These are phyloP conservation scores for Aporrectodea caliginosa DNA, from an alignment of 1,140 invertebrate genomes.

Conservation along the genomic window DNA sequence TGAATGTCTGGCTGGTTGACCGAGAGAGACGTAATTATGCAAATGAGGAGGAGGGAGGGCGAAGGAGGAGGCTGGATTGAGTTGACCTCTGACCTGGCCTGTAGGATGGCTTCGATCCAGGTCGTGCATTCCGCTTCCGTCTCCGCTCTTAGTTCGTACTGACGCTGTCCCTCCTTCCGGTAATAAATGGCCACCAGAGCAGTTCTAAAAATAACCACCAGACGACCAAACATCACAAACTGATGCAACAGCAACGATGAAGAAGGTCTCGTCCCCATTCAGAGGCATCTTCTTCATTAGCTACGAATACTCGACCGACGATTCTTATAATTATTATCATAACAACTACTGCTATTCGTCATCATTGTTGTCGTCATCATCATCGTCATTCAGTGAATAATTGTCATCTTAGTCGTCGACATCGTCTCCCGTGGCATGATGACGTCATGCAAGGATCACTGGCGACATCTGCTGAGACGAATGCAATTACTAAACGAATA, in stretches of 20 bases:
- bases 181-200: conserved; percentile 86
- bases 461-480: no score
- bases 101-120: conserved; percentile 83
- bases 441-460: no score
- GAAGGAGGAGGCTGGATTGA: background rate
- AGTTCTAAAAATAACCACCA: conserved; percentile 66
- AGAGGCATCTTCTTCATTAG: background rate
- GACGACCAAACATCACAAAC: background rate
- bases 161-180: conserved; percentile 76
- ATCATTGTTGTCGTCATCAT: background rate
- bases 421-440: no score
- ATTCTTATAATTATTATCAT: background rate
- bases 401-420: no score
- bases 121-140: conserved; percentile 79
- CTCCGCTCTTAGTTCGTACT: conserved; percentile 79
- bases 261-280: background rate
- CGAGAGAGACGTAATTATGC: no score
- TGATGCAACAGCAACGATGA: background rate
- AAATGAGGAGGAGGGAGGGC: background rate
- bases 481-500: no score
- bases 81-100: conserved; percentile 77
- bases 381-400: no score
- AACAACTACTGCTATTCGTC: background rate
- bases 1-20: no score
- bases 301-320: background rate